Conservation (phyloP, 92 coral and sea anemone genomes). For the Porites cylindrica region DNA sequence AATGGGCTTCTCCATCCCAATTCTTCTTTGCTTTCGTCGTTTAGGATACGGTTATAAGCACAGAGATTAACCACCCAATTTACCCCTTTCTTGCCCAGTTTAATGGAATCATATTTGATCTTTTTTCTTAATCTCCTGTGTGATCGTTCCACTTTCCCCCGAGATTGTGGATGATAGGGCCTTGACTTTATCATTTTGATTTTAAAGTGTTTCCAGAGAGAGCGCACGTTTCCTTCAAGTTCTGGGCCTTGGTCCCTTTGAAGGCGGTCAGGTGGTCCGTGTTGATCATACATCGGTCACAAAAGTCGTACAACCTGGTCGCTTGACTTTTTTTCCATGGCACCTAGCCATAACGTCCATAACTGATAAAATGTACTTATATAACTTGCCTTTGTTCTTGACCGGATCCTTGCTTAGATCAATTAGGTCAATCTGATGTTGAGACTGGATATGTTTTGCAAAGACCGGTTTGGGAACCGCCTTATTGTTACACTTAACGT, state of each 20-base stretch:
- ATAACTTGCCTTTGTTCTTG: constrained; percentile 25
- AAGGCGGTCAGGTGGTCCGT: constrained; percentile 42
- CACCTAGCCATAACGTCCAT: constrained; percentile 33
- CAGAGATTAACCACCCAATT: constrained; percentile 32
- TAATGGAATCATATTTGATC: constrained; percentile 38
- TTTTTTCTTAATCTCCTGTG: constrained; percentile 42
- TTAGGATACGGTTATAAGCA: constrained; percentile 31
- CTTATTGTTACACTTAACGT: constrained; percentile 46
- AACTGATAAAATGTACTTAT: constrained; percentile 24
- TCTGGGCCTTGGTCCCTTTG: constrained; percentile 43
- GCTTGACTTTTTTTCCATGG: constrained; percentile 25
- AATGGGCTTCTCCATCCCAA: constrained; percentile 46
- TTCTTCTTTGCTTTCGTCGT: constrained; percentile 48
- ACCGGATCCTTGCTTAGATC: constrained; percentile 27
- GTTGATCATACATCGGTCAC: constrained; percentile 31
- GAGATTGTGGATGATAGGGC: constrained; percentile 49
- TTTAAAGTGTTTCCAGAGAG: constrained; percentile 17
- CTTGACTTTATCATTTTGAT: constrained; percentile 48
- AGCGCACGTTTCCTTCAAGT: constrained; percentile 30
- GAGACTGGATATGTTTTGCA: constrained; percentile 38
- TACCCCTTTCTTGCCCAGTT: constrained; percentile 38
- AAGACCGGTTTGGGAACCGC: constrained; percentile 35
- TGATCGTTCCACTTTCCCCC: constrained; percentile 52
- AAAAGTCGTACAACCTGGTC: constrained; percentile 27
- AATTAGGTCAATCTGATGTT: constrained; percentile 42